Base-by-base conservation (phyloP, 2,113 vertebrate species). In the Oceanodroma tethys region DNA sequence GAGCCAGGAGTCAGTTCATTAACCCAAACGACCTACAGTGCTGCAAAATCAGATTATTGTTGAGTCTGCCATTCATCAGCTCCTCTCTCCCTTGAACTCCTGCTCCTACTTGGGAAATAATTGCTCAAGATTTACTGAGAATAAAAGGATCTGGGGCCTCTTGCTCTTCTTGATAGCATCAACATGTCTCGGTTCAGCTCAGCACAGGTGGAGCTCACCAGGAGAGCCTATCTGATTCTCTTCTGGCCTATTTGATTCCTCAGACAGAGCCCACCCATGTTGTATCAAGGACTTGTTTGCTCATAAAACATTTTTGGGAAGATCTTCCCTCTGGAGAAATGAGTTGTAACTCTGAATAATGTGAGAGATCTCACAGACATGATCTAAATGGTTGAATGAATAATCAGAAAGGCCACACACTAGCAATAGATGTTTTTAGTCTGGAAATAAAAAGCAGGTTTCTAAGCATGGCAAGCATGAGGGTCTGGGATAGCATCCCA, bases 11-110 rank as follows among this genome's bases (percentile, higher is more conserved):
- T 62, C 72, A 93, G 53, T 90, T 96, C 92, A 78, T 90, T 96
- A 96, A 86, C 88, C 58, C 66, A 86, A 88, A 80, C 0, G 11
- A 96, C 88, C 79, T 50, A 38, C 16, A 34, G 23, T 43, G 42
- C 67, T 94, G 71, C 79, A 90, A 91, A 94, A 86, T 83, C 87
- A 88, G 87, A 42, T 90, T 93, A 82, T 80, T 90, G 62, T 21
- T 85, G 66, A 87, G 79, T 62, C 82, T 92, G 52, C 53, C 71
- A 86, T 82, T 97, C 87, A 92, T 95, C 90, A 95, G 53, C 40
- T 75, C 30, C 78, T 66, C 74, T 92, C 53, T 76, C 11, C 53
- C 66, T 82, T 90, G 79, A 95, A 88, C 74, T 96, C 66, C 62
- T 75, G 81, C 60, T 79, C 60, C 60, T 79, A 12, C 40, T 15